Conservation (phyloP, 2,888 invertebrate genomes). For the Torymus tubicola region DNA sequence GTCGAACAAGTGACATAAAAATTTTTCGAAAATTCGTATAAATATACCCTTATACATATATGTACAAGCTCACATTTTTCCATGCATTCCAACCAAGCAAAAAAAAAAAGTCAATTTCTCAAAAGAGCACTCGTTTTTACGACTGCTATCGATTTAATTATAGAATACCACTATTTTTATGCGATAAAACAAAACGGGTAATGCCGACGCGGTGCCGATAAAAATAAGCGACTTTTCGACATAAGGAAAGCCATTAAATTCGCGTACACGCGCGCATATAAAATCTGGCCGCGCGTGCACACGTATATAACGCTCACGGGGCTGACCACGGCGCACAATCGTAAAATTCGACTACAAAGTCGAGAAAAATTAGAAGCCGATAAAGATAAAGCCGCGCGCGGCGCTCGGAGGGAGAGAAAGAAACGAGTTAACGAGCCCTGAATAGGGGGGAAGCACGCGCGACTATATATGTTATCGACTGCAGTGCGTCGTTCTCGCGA, state of each 20-base stretch:
- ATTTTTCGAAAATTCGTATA: too few relatives aligned
- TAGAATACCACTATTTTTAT: conserved; percentile 1
- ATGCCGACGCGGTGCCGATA: neutral
- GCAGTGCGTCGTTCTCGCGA: too few relatives aligned
- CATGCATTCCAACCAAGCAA: too few relatives aligned
- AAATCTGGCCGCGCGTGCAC: neutral
- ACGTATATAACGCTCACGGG: neutral
- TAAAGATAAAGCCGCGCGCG: conserved; percentile 10
- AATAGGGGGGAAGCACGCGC: too few relatives aligned
- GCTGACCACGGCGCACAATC: conserved; percentile 8
- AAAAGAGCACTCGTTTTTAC: neutral
- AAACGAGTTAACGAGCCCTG: conserved; percentile 22
- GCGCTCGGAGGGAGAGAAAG: too few relatives aligned
- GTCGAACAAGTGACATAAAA: too few relatives aligned
- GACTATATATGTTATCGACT: too few relatives aligned
- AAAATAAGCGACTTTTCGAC: conserved; percentile 12
- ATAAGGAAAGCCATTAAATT: conserved; percentile 13
- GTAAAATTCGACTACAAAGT: conserved; percentile 30
- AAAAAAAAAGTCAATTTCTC: too few relatives aligned
- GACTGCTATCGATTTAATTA: neutral
- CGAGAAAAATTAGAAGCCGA: conserved; percentile 45
- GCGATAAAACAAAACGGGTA: conserved; percentile 10
- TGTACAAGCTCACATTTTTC: too few relatives aligned
- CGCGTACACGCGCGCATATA: neutral
- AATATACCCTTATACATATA: too few relatives aligned